Base-by-base conservation (phyloP, 2,113 vertebrate genomes). In the Psilopogon haemacephalus region DNA sequence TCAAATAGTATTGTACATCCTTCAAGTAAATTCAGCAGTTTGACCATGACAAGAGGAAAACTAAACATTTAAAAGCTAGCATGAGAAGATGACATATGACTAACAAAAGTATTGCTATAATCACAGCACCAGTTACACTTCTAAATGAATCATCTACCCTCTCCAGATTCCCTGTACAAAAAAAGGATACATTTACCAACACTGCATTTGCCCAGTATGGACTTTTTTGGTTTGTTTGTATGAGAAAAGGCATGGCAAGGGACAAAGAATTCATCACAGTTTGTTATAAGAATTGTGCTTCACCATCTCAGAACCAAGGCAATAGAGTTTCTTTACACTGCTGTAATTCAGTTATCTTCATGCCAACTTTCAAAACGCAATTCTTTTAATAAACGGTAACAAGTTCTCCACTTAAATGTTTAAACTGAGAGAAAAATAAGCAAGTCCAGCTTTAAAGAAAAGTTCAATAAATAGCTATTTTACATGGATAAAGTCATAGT, bases 401-500 rank as follows among this genome's bases (percentile, higher is more conserved):
- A 98, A 97, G 95, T 97, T 97, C 97, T 97, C 91, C 95, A 92
- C 95, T 97, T 95, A 92, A 93, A 97, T 95, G 95, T 92, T 97
- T 94, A 94, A 97, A 97, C 42, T 68, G 95, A 97, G 93, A 94
- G 90, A 64, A 92, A 95, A 95, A 96, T 89, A 92, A 90, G 2
- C 88, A 97, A 98, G 94, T 97, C 96, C 97, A 97, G 96, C 97
- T 96, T 96, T 86, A 97, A 97, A 92, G 95, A 93, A 97, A 95
- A 97, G 46, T 97, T 98, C 96, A 98, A 98, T 98, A 98, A 98
- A 98, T 98, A 98, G 95, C 94, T 97, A 98, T 98, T 98, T 98
- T 98, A 98, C 98, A 98, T 98, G 97, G 97, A 98, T 98, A 98
- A 98, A 98, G 97, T 98, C 95, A 97, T 97, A 97, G 98, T 98